Evolutionary conservation across 2,888 invertebrate species (phyloP), one percentile per base, ranked within the genome.

Genomic region (Pteria penguin): DNA sequence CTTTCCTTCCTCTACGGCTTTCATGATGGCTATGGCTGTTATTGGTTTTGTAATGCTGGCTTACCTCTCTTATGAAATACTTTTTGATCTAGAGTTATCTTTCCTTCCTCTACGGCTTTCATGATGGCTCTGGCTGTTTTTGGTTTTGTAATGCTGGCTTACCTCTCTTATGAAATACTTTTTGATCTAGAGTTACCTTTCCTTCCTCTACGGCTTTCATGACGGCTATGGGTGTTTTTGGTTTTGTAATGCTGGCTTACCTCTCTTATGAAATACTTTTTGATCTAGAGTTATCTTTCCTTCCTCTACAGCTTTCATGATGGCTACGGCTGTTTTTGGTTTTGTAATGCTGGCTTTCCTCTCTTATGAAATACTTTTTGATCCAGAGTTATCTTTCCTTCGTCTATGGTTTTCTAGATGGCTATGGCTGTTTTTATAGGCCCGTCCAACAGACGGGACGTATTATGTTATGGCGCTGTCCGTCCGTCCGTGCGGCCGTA

Each of bases 321-420:
- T 76, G 55, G 82, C 86, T 24, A 86, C 80, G 27, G 89, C 87
- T 52, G 90, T 90, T 29, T 89, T 57, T 14, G 86, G 76, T 75
- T 90, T 90, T 68, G 87, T 88, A 54, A 90, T 86, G 75, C 89
- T 89, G 71, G 89, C 90, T 31, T 89, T 84, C 11, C 89, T 86
- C 73, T 88, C 4, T 72, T 61, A 32, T 87, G 86, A 84, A 90
- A 88, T 11, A 89, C 84, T 63, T 76, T 82, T 22, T 80, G 62
- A 4, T 80, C 76, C 4, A 88, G 81, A 8, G 76, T 63, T 8
- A 89, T 52, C n/a, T 76, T 45, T 0, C 45, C 45, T 45, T 45
- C 45, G 8, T 45, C 45, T 45, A 45, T 18, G 0, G 45, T 18
- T n/a, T 76, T 78, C 75, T 89, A 57, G 14, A 88, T 76, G 55